Evolutionary conservation across 2,113 vertebrate genomes (phyloP).

Genomic region (Turnix velox): DNA sequence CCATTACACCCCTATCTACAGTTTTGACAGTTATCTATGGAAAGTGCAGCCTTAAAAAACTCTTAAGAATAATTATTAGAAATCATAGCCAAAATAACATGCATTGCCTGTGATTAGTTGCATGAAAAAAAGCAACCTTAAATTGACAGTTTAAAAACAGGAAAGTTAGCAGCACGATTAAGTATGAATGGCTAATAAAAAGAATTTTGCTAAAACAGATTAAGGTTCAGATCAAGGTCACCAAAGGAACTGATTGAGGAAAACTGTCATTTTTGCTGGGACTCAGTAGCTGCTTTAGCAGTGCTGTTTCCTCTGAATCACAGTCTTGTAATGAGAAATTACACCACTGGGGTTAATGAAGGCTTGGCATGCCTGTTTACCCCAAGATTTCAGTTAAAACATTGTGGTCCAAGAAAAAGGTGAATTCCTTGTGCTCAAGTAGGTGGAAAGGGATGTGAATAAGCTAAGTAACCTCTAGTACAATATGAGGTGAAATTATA

Average conservation of each 20-base stretch:
- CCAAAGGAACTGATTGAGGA: slow-evolving; percentile 72
- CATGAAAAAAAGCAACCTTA: slow-evolving; percentile 37
- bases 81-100: slow-evolving; percentile 48
- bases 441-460: slow-evolving; percentile 12
- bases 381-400: slow-evolving; percentile 66
- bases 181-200: slow-evolving; percentile 72
- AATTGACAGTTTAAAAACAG: slow-evolving; percentile 66
- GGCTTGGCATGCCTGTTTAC: slow-evolving; percentile 52
- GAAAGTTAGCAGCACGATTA: slow-evolving; percentile 67
- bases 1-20: neutral
- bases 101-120: slow-evolving; percentile 53
- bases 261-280: slow-evolving; percentile 65
- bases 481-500: neutral
- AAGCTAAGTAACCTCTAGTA: neutral
- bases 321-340: slow-evolving; percentile 69
- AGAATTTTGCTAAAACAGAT: slow-evolving; percentile 75
- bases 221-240: slow-evolving; percentile 79
- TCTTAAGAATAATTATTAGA: slow-evolving; percentile 50
- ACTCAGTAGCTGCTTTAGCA: slow-evolving; percentile 54
- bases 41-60: slow-evolving; percentile 16
- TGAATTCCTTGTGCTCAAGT: slow-evolving; percentile 32
- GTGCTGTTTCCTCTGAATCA: slow-evolving; percentile 64
- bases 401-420: slow-evolving; percentile 29
- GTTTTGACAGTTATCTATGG: slow-evolving; percentile 20
- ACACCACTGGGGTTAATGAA: slow-evolving; percentile 75